phyloP scores from a whole-genome alignment of 2,113 vertebrate genomes.

The Hypanus sabinus region DNA sequence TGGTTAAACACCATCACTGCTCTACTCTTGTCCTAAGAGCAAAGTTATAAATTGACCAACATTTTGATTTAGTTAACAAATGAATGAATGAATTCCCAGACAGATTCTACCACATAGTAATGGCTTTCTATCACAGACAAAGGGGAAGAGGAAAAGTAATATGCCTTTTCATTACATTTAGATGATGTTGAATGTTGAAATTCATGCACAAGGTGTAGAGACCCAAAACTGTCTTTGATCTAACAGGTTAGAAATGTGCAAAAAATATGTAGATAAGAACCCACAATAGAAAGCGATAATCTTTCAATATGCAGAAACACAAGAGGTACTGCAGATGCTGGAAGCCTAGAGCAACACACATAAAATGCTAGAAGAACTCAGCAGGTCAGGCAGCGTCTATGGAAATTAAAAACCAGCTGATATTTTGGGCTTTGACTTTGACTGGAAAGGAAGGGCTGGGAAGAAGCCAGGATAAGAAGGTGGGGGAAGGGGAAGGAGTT shows the following conservation, averaged over 20 bases:
- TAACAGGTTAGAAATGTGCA: background rate
- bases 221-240: background rate
- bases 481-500: too few species aligned
- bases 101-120: background rate
- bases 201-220: background rate
- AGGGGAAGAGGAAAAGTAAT: background rate
- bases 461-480: too few species aligned
- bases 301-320: background rate
- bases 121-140: background rate
- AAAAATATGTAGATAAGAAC: background rate
- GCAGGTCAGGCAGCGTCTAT: too few species aligned
- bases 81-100: background rate
- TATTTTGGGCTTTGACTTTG: too few species aligned
- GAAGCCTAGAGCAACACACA: too few species aligned
- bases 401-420: too few species aligned
- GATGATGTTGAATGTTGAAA: background rate
- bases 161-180: background rate
- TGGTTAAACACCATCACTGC: background rate
- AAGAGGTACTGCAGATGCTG: too few species aligned
- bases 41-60: background rate
- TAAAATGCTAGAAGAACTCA: too few species aligned
- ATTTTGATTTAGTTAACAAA: background rate
- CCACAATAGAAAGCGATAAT: slow-evolving; percentile 9
- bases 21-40: background rate
- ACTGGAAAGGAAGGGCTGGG: too few species aligned